Evolutionary conservation across 2,797 vertebrate genomes (phyloP).

Genomic region (Liparis tanakae): DNA sequence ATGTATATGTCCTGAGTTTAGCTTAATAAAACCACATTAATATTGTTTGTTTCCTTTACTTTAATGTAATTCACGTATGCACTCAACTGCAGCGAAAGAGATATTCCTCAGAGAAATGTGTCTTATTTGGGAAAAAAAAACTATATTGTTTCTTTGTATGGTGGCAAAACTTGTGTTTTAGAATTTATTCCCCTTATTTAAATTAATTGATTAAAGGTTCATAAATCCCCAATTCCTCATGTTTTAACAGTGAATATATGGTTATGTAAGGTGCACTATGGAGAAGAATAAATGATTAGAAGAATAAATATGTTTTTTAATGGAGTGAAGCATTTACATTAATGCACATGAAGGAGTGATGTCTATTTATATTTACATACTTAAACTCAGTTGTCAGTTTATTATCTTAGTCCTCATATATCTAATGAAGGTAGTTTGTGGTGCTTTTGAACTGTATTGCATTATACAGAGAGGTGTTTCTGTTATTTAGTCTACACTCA

Average conservation of each 20-base stretch:
- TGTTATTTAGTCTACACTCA: background rate
- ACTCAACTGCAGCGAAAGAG: background rate
- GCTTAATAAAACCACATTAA: background rate
- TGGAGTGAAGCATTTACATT: background rate
- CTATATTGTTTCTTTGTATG: background rate
- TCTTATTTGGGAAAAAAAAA: background rate
- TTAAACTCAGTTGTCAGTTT: background rate
- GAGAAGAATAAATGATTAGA: background rate
- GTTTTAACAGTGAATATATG: background rate
- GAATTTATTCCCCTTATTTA: background rate
- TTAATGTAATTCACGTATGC: slow-evolving; percentile 4
- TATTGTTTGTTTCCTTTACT: slow-evolving; percentile 2
- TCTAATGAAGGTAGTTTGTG: background rate
- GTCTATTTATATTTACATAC: background rate
- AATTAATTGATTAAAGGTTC: background rate
- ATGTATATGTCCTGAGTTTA: background rate
- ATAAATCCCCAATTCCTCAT: background rate
- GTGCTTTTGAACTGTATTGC: background rate
- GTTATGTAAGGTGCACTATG: background rate
- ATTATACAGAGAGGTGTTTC: background rate
- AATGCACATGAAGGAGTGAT: background rate
- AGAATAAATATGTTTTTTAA: background rate
- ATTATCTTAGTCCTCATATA: background rate
- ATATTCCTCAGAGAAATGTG: background rate
- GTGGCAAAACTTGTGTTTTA: background rate